Evolutionary conservation across 2,113 vertebrate genomes (phyloP).

Genomic region (Oreochromis niloticus): DNA sequence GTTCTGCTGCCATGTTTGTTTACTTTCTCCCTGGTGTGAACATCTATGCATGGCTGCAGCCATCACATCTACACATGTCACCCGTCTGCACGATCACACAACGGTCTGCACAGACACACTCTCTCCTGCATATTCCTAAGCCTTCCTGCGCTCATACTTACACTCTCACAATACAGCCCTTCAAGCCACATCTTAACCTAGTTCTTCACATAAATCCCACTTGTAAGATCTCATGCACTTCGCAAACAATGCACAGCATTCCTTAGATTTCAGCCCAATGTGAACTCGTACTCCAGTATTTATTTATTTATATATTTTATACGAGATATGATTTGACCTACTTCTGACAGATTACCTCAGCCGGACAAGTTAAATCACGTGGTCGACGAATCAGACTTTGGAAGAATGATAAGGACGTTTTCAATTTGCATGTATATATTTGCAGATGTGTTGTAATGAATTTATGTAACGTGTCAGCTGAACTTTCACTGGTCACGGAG

Average conservation of each 20-base stretch:
- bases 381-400: not conserved
- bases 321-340: not conserved
- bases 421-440: not conserved
- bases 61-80: constrained; percentile 66
- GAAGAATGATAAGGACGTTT: not conserved
- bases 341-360: not conserved
- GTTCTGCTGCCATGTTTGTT: constrained; percentile 62
- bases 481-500: not conserved
- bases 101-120: constrained; percentile 15
- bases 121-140: constrained; percentile 22
- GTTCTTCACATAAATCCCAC: constrained; percentile 54
- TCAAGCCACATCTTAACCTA: constrained; percentile 68
- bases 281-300: not conserved
- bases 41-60: constrained; percentile 68
- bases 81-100: constrained; percentile 32
- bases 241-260: constrained; percentile 13
- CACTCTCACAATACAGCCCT: constrained; percentile 58
- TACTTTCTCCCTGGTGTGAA: constrained; percentile 64
- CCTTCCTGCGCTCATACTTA: constrained; percentile 24
- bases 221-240: constrained; percentile 45
- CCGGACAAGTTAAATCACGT: not conserved
- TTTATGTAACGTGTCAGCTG: not conserved
- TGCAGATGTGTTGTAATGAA: not conserved
- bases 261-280: not conserved
- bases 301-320: not conserved